Evolutionary conservation across 2,888 invertebrate genomes (phyloP), one percentile per base, ranked within the genome.

Genomic region (Cephus spinipes): DNA sequence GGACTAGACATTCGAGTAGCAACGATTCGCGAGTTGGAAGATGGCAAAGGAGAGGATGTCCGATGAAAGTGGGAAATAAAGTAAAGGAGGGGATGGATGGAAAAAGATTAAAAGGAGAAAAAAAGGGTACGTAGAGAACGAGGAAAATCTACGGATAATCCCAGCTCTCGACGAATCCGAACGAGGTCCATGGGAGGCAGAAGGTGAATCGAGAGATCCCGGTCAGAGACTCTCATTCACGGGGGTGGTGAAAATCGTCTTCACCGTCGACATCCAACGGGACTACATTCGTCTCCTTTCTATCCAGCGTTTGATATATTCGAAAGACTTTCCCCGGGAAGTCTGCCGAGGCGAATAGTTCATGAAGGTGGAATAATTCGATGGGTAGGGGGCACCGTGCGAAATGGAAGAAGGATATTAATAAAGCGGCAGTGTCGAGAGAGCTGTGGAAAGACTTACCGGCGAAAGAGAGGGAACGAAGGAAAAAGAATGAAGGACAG

Each of bases 391-490:
- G 55, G 9, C 55, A 33, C 31, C 31, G 31, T 4, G 71, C 71
- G 71, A 71, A 71, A 71, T 71, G 71, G 33, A 33, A 71, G 33
- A 11, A 33, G 31, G 71, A 71, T 71, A 71, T 71, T 71, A 71
- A 71, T 71, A 71, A 31, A 71, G 71, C 71, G 71, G 31, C 6
- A 11, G 9, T 33, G 23, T 55, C 55, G 55, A 55, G 55, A 23
- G 23, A 23, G 55, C 55, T 55, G 55, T 9, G 9, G 55, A 55
- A 23, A 55, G 23, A 55, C 23, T 55, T 55, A 55, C 23, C 23
- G 55, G 31, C 31, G 71, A 31, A 31, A 23, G 71, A 31, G 33
- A 31, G 12, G 71, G 31, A 71, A 31, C 11, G n/a, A 32, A 32
- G 9, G 31, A 9, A 23, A 33, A 12, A 12, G 31, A 71, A 11